A percentile compares a stretch with the other conserved stretches of the same genome.
Evolutionary conservation across 2,113 vertebrate species (phyloP).

Genomic region (Melanerpes formicivorus): DNA sequence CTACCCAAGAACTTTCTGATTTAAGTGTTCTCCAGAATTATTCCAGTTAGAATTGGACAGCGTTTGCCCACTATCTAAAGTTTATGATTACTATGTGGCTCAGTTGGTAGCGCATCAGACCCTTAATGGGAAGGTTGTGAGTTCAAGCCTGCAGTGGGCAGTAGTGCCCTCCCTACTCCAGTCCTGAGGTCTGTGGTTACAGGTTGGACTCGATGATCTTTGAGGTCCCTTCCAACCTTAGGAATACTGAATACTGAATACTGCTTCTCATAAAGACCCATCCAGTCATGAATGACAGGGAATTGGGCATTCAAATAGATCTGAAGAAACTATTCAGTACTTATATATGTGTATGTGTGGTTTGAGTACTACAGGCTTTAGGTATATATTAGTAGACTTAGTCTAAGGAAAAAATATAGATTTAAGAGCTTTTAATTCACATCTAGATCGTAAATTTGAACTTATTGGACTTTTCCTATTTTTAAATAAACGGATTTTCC

Average conservation of each 20-base stretch:
- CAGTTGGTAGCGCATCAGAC: too few relatives aligned
- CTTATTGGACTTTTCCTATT: background rate
- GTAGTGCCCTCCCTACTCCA: too few relatives aligned
- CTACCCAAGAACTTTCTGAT: background rate
- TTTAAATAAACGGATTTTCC: background rate
- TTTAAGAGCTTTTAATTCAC: background rate
- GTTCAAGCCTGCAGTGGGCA: too few relatives aligned
- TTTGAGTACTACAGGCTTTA: background rate
- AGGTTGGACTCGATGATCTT: too few relatives aligned
- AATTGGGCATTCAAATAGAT: background rate
- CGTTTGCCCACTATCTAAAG: background rate
- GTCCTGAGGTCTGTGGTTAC: too few relatives aligned
- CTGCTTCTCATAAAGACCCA: background rate
- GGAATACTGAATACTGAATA: too few relatives aligned
- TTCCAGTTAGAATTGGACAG: background rate
- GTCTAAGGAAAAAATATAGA: background rate
- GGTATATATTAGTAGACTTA: background rate
- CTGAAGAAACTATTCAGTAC: background rate
- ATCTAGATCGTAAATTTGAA: background rate
- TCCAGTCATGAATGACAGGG: background rate
- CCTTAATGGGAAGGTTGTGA: too few relatives aligned
- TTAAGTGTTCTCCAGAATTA: background rate
- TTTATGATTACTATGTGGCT: too few relatives aligned
- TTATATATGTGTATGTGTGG: rapidly evolving
- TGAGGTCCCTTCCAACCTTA: too few relatives aligned